Conservation (phyloP, 2,888 invertebrate genomes). For the Drosophila barbarae region DNA sequence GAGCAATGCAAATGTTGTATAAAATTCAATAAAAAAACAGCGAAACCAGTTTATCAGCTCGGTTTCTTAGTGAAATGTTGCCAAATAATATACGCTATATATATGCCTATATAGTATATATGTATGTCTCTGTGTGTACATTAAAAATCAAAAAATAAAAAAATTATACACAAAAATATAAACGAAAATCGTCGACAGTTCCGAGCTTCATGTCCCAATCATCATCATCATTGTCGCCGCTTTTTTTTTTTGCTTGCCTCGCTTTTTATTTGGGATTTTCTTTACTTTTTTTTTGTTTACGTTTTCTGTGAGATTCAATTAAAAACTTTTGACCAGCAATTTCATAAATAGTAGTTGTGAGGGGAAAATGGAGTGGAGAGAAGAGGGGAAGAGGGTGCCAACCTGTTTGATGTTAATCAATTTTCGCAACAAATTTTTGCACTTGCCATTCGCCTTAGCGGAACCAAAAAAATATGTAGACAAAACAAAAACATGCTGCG, state of each 20-base stretch:
- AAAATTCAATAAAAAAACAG: constrained; percentile 62
- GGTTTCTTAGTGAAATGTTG: constrained; percentile 50
- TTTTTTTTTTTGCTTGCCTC: constrained; percentile 45
- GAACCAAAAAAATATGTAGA: constrained; percentile 19
- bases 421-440: constrained; percentile 71
- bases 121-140: constrained; percentile 2
- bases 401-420: constrained; percentile 71
- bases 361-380: constrained; percentile 1
- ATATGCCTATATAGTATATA: constrained; percentile 3
- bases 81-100: constrained; percentile 21
- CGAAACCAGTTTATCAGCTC: constrained; percentile 62
- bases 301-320: constrained; percentile 62
- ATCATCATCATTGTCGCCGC: constrained; percentile 46
- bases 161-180: constrained; percentile 5
- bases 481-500: constrained; percentile 26
- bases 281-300: constrained; percentile 39
- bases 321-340: constrained; percentile 56
- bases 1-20: constrained; percentile 60
- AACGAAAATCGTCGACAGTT: constrained; percentile 20
- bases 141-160: constrained; percentile 12
- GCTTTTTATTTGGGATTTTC: constrained; percentile 33
- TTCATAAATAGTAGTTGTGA: constrained; percentile 47
- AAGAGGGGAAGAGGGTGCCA: constrained; percentile 25
- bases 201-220: constrained; percentile 44
- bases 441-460: constrained; percentile 60